Evolutionary conservation across 1,140 invertebrate genomes (phyloP).

Genomic region (Cyrtorhinus lividipennis): DNA sequence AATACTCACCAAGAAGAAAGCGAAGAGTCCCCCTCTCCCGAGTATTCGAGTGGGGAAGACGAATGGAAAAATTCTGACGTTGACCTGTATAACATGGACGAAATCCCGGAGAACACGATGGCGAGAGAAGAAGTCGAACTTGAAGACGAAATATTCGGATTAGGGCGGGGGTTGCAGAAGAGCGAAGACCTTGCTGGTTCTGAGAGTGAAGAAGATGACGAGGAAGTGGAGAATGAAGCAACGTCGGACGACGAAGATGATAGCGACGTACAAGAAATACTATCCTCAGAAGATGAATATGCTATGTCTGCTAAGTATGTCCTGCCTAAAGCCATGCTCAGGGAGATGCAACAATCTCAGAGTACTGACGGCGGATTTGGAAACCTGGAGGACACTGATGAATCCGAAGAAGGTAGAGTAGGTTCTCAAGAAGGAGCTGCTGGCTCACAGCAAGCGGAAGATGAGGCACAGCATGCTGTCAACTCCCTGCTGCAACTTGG

Average conservation of each 20-base stretch:
- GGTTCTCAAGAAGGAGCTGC: too few relatives aligned
- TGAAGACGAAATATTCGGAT: not conserved
- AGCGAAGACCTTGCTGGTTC: not conserved
- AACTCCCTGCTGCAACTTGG: too few relatives aligned
- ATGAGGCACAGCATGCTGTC: too few relatives aligned
- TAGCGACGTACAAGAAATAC: not conserved
- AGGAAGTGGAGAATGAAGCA: not conserved
- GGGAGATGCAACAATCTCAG: too few relatives aligned
- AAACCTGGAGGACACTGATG: not conserved
- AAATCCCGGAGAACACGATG: not conserved
- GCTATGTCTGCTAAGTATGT: too few relatives aligned
- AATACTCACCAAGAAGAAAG: not conserved
- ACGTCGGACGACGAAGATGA: not conserved
- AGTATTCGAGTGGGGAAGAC: not conserved
- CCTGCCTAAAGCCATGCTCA: too few relatives aligned
- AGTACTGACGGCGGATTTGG: too few relatives aligned
- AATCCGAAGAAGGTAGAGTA: not conserved
- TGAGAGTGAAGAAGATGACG: not conserved
- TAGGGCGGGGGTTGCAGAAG: not conserved
- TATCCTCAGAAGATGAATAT: too few relatives aligned
- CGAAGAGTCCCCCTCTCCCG: not conserved
- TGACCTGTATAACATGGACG: not conserved
- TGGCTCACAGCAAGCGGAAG: too few relatives aligned
- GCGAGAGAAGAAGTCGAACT: not conserved
- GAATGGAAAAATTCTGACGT: not conserved